Evolutionary conservation across 1,140 invertebrate species (phyloP).

Genomic region (Zaprionus tsacasi): DNA sequence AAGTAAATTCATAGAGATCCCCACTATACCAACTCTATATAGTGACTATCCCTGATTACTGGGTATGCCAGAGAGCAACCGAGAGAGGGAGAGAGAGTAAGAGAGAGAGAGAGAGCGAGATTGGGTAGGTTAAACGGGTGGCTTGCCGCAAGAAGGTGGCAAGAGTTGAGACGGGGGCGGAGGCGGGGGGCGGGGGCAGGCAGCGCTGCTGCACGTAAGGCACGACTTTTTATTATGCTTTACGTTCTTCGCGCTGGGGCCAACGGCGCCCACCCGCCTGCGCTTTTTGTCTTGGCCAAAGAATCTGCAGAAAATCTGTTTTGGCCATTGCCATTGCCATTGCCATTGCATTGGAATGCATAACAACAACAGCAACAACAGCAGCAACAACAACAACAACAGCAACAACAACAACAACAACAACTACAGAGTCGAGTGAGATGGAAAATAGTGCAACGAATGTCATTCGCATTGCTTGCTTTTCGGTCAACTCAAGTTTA

Average conservation of each 20-base stretch:
- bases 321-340: conserved; percentile 73
- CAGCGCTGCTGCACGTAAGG: conserved; percentile 73
- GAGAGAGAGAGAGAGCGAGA: conserved; percentile 3
- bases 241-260: conserved; percentile 71
- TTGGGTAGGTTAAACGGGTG: conserved; percentile 38
- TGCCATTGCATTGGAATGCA: conserved; percentile 66
- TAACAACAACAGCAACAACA: conserved; percentile 60
- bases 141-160: background rate
- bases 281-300: conserved; percentile 59
- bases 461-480: conserved; percentile 69
- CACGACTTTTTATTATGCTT: conserved; percentile 81
- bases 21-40: background rate
- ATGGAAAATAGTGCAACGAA: conserved; percentile 69
- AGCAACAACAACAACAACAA: background rate
- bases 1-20: too few species aligned
- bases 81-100: background rate
- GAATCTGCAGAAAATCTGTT: conserved; percentile 67
- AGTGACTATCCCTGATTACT: background rate
- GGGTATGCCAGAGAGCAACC: conserved; percentile 4
- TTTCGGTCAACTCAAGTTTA: conserved; percentile 55
- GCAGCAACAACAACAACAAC: background rate
- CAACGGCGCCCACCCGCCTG: conserved; percentile 78
- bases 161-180: background rate
- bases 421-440: conserved; percentile 1
- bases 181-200: conserved; percentile 1